These are phyloP conservation scores for Athene noctua DNA, from an alignment of 2,113 vertebrate species.

Conservation along the genomic window DNA sequence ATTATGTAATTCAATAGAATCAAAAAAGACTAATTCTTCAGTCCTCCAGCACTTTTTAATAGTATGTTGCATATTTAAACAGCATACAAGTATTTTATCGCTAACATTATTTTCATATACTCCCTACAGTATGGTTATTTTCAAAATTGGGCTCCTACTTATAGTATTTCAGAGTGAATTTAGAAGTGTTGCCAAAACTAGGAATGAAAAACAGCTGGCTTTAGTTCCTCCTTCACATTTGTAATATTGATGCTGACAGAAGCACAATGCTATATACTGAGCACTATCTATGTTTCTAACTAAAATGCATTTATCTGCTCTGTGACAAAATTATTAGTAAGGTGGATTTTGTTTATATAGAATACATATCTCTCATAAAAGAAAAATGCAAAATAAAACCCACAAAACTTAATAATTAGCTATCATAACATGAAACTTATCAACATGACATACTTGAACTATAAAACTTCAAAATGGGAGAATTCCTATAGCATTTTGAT, in stretches of 20 bases:
- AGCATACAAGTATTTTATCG: not conserved
- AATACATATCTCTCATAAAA: not conserved
- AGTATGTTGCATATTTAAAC: not conserved
- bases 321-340: not conserved
- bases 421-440: not conserved
- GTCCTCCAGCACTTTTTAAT: not conserved
- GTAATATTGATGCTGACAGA: not conserved
- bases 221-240: not conserved
- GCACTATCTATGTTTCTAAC: not conserved
- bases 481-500: conserved; percentile 21
- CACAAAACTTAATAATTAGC: not conserved
- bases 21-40: not conserved
- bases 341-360: not conserved
- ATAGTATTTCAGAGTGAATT: not conserved
- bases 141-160: not conserved
- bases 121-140: not conserved
- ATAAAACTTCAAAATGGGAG: not conserved
- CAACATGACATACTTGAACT: not conserved
- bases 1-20: not conserved
- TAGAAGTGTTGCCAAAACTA: not conserved
- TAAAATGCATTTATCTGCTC: not conserved
- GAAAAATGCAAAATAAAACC: not conserved
- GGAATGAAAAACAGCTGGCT: not conserved
- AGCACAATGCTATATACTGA: not conserved
- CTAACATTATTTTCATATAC: not conserved